Evolutionary conservation across 1,140 invertebrate genomes (phyloP), one percentile per base, ranked within the genome.

Genomic region (Drosophila repleta): DNA sequence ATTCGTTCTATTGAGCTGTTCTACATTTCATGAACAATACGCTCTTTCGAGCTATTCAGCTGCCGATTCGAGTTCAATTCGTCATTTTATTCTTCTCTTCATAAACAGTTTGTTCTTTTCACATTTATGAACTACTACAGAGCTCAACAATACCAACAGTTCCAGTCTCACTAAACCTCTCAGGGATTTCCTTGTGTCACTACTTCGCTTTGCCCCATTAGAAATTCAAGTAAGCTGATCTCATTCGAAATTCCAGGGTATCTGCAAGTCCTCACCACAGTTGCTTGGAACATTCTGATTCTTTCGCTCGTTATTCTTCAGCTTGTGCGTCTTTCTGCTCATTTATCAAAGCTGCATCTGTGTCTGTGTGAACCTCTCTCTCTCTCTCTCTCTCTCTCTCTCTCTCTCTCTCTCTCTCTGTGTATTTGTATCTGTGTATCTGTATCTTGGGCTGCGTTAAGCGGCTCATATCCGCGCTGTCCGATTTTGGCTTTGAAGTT

Each of bases 251-350:
- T 1, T 41, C 13, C 13, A 43, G 39, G 15, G 39, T 43, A 43
- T 43, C 1, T 43, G 7, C 39, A 8, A 17, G 15, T 17, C 39
- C 29, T 29, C 7, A 29, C 7, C 5, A 29, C 7, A 8, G 7
- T 2, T 29, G 29, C 7, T 29, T 29, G 8, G 15, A 43, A 17
- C 13, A 13, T 13, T 21, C 45, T 21, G 8, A 21, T 11, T 84
- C 76, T 82, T 88, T 88, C 69, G 83, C 83, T 88, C 83, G 83
- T 88, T 88, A 88, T 88, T 88, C 83, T 88, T 84, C 79, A 88
- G 83, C 88, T 88, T 88, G 83, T 88, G 83, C 83, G 83, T 79
- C 84, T 88, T 83, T 88, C 83, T 88, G 83, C 75, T 87, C 83
- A 88, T 88, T 88, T 88, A 88, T 88, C 83, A 88, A 85, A 79